Evolutionary conservation across 2,888 invertebrate species (phyloP).

Genomic region (Rutpela maculata): DNA sequence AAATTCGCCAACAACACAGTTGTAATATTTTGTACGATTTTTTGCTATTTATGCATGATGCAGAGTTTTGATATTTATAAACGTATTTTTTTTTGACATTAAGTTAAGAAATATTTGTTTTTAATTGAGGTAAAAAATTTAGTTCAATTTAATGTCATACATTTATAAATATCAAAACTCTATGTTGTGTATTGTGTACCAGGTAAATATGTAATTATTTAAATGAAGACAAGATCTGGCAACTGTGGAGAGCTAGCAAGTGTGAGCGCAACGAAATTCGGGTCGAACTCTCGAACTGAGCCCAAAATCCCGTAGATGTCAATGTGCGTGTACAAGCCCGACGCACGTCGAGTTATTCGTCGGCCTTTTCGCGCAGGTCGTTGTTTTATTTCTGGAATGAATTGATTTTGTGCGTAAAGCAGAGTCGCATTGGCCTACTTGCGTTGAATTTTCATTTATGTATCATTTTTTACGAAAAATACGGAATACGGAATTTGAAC

Average conservation of each 20-base stretch:
- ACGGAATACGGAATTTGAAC: no score
- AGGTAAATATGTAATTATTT: background rate
- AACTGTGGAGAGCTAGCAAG: slow-evolving; percentile 26
- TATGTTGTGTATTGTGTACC: background rate
- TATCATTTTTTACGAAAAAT: background rate
- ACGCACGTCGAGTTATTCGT: slow-evolving; percentile 40
- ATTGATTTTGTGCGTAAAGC: slow-evolving; percentile 33
- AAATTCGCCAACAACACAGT: no score
- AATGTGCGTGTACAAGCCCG: slow-evolving; percentile 41
- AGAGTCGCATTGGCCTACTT: slow-evolving; percentile 23
- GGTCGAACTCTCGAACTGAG: slow-evolving; percentile 39
- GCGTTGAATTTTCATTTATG: background rate
- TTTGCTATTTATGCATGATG: no score
- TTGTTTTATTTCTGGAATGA: slow-evolving; percentile 42
- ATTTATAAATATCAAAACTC: no score
- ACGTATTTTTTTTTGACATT: no score
- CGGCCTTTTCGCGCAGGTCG: slow-evolving; percentile 44
- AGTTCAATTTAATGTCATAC: no score
- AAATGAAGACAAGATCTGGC: slow-evolving; percentile 29
- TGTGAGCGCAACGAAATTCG: slow-evolving; percentile 43
- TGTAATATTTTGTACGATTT: no score
- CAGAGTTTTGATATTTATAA: no score
- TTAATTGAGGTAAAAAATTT: no score
- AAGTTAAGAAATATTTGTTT: no score
- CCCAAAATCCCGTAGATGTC: slow-evolving; percentile 42